Evolutionary conservation across 2,888 invertebrate species (phyloP).

Genomic region (Pteria penguin): DNA sequence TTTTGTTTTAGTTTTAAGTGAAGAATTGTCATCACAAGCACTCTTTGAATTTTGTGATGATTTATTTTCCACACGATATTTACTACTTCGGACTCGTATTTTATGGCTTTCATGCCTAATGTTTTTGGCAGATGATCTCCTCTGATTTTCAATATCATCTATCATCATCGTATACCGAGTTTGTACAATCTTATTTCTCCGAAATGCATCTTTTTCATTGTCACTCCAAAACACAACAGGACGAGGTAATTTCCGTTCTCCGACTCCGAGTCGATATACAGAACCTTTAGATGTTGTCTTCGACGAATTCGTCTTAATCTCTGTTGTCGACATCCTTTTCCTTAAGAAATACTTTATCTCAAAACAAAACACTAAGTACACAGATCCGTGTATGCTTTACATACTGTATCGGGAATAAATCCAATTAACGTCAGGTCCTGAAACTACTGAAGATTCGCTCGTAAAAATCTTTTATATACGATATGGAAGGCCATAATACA

Average conservation of each 20-base stretch:
- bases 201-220: slow-evolving; percentile 57
- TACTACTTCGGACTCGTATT: slow-evolving; percentile 45
- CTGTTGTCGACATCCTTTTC: too few species aligned
- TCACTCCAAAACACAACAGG: slow-evolving; percentile 56
- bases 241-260: slow-evolving; percentile 39
- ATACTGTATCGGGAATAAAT: too few species aligned
- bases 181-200: slow-evolving; percentile 55
- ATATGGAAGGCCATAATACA: too few species aligned
- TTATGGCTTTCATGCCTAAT: slow-evolving; percentile 56
- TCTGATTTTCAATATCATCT: slow-evolving; percentile 50
- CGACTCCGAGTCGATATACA: slow-evolving; percentile 28
- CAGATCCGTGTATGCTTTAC: too few species aligned
- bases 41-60: slow-evolving; percentile 1
- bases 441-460: too few species aligned
- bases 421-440: too few species aligned
- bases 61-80: slow-evolving; percentile 18
- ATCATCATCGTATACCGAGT: slow-evolving; percentile 53
- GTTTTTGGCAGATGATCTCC: slow-evolving; percentile 38
- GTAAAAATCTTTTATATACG: too few species aligned
- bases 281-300: slow-evolving; percentile 11
- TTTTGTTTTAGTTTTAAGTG: neutral
- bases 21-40: neutral
- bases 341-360: too few species aligned
- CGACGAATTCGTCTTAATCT: neutral
- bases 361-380: too few species aligned